Evolutionary conservation across 2,113 vertebrate species (phyloP), one percentile per base, ranked within the genome.

Genomic region (Aleadryas rufinucha): DNA sequence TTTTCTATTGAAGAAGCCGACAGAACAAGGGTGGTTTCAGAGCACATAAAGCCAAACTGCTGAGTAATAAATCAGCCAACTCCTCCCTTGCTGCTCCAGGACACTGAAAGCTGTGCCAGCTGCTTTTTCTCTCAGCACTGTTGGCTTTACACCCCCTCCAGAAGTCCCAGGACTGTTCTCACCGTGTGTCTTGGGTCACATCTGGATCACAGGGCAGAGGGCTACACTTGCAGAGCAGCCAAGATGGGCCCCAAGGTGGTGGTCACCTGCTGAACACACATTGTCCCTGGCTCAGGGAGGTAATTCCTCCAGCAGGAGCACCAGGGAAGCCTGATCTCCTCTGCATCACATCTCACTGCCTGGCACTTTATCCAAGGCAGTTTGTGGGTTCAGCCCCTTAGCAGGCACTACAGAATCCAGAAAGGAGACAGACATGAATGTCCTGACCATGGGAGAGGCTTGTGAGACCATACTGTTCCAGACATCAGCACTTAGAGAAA

Each of bases 11-110:
- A 88, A 79, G 41, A 64, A 97, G 85, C 89, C 78, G 87, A n/a
- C 5, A 49, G 70, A 87, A 49, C 17, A 68, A 71, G 84, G 52
- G 57, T 57, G 74, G 57, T 91, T 93, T 93, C 79, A 76, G 74
- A 88, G 80, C 76, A 49, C 10, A 26, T 22, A 22, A 47, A 95
- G 56, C 78, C 82, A 76, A 87, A 87, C 60, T 71, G 65, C 84
- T 45, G 61, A 91, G 92, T 81, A 87, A 49, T 93, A 93, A 87
- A 96, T 90, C 94, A 91, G 84, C 57, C 45, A 11, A 56, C 85
- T 64, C 65, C 57, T 88, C 52, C 59, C 83, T 64, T 61, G 70
- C 76, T 69, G 78, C 75, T 93, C 85, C 70, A 52, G 60, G 72
- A 91, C 69, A 10, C 37, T 13, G 26, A 1, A 63, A 68, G 28